These are phyloP conservation scores for Pomatorhinus ruficollis DNA, from an alignment of 2,113 vertebrate species.

Conservation along the genomic window DNA sequence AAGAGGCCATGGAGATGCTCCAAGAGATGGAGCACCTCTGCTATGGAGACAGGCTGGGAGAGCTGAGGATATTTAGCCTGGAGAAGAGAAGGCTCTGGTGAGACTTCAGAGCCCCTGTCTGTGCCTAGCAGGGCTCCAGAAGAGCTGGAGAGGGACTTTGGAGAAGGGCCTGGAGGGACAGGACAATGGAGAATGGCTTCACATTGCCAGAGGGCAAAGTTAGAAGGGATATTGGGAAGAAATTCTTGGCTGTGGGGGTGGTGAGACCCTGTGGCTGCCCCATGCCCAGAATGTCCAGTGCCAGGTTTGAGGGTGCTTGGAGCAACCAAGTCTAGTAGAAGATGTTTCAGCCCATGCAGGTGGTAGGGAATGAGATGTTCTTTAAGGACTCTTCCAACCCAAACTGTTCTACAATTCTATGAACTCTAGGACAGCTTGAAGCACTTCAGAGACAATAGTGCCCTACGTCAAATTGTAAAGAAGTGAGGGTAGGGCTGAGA, in stretches of 20 bases:
- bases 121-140: not conserved
- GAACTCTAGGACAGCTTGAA: not conserved
- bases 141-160: not conserved
- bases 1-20: not conserved
- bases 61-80: not conserved
- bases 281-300: not conserved
- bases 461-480: rapidly evolving
- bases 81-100: not conserved
- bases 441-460: not conserved
- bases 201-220: not conserved
- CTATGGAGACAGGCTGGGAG: not conserved
- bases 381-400: not conserved
- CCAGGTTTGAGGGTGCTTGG: not conserved
- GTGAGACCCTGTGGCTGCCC: not conserved
- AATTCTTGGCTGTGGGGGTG: rapidly evolving
- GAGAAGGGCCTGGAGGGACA: rapidly evolving
- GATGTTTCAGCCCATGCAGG: not conserved
- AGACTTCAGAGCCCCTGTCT: rapidly evolving
- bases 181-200: rapidly evolving
- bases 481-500: not conserved
- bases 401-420: rapidly evolving
- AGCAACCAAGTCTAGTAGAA: not conserved
- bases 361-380: rapidly evolving
- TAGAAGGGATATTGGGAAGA: not conserved
- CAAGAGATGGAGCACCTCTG: not conserved